A percentile compares a stretch with the other conserved stretches of the same genome.
These are phyloP conservation scores for Ciona savignyi DNA, from an alignment of 23 tunicate species.

Conservation along the genomic window DNA sequence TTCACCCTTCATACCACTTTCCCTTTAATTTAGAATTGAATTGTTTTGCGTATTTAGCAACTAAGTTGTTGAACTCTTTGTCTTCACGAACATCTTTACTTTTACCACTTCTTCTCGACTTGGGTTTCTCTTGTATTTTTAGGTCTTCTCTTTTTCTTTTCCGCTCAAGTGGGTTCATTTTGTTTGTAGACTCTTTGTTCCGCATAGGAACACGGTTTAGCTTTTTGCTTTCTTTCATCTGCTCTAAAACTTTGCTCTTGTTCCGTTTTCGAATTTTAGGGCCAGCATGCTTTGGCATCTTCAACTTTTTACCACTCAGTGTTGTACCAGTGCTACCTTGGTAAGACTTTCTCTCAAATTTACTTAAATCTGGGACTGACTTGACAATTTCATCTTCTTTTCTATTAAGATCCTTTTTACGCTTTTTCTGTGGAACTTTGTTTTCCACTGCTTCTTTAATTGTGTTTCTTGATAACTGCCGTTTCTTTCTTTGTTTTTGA, in stretches of 20 bases:
- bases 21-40: constrained; percentile 11
- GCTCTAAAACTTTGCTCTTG: constrained; percentile 69
- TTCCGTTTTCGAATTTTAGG: constrained; percentile 84
- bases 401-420: neutral
- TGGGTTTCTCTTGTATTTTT: neutral
- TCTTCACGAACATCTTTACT: constrained; percentile 31
- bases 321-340: constrained; percentile 65
- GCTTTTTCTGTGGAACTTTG: neutral
- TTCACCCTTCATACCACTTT: neutral
- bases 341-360: constrained; percentile 25
- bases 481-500: constrained; percentile 38
- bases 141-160: neutral
- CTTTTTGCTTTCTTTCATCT: constrained; percentile 60
- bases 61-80: constrained; percentile 50
- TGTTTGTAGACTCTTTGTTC: neutral
- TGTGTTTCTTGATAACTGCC: constrained; percentile 38
- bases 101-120: neutral
- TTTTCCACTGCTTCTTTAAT: constrained; percentile 10
- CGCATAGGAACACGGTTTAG: constrained; percentile 19
- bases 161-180: neutral
- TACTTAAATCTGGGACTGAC: neutral
- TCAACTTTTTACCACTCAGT: constrained; percentile 57
- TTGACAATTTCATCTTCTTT: neutral
- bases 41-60: constrained; percentile 45
- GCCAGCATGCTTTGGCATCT: constrained; percentile 72